Evolutionary conservation across 53 echinoderm and acorn worm genomes (phyloP).

Genomic region (Stichopus horrens): DNA sequence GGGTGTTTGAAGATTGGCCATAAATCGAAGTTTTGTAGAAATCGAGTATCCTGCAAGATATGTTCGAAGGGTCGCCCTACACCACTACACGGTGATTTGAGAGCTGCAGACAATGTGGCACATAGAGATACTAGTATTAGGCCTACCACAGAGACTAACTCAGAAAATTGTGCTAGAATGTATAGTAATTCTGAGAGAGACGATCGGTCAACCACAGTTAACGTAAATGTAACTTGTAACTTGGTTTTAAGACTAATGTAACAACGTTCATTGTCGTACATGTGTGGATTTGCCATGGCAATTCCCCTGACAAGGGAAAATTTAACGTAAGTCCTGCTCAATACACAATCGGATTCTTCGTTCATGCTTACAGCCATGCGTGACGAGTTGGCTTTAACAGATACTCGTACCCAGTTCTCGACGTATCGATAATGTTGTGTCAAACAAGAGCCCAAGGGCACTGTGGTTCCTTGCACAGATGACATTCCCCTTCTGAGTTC

Average conservation of each 20-base stretch:
- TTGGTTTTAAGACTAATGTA: neutral
- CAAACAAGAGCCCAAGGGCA: too few species aligned
- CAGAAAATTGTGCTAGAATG: neutral
- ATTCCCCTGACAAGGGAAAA: neutral
- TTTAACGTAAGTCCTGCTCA: neutral
- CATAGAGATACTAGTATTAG: too few species aligned
- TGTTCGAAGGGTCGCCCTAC: too few species aligned
- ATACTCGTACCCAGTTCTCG: neutral
- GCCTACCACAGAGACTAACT: neutral
- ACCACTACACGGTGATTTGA: too few species aligned
- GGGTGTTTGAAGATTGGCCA: slow-evolving; percentile 3
- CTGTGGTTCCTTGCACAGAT: too few species aligned
- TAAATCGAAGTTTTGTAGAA: too few species aligned
- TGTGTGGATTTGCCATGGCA: neutral
- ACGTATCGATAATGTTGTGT: too few species aligned
- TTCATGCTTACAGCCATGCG: neutral
- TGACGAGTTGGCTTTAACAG: neutral
- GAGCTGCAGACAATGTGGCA: too few species aligned
- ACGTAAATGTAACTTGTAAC: neutral
- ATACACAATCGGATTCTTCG: neutral
- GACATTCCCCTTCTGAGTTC: too few species aligned
- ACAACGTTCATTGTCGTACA: neutral
- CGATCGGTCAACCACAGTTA: neutral
- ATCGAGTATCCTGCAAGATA: too few species aligned
- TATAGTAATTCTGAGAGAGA: neutral